Base-by-base conservation (phyloP, 2,888 invertebrate genomes). In the Heliconius hortense region DNA sequence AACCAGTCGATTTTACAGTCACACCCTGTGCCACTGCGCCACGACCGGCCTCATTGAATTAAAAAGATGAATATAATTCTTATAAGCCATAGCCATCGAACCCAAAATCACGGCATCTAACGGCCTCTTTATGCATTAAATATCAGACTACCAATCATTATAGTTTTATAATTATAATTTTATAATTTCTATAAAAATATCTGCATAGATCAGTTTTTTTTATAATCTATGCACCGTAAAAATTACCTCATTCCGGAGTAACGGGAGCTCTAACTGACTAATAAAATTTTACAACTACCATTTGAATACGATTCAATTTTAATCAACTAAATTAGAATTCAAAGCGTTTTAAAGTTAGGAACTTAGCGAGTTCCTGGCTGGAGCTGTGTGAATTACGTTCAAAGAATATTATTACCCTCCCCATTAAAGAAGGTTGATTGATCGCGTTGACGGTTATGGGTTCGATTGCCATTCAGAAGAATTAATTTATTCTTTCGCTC, bases 281-380 rank as follows among this genome's bases (percentile, higher is more conserved):
- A 71, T 71, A 71, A 71, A 71, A 71, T 71, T 71, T 71, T 62
- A 60, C 60, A 60, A 71, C 71, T 43, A 39, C 62, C 71, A 71
- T 71, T 71, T 71, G 59, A 71, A 71, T 71, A 13, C 71, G 71
- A 43, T 71, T 60, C 39, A 71, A 39, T 71, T 69, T 74, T 69
- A 74, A 74, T 74, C 73, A 73, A 73, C 59, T 24, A 73, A 73
- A 73, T 73, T 43, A 73, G 59, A 73, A 26, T 35, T 73, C 43
- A 39, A 59, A 67, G 39, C 59, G 64, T 24, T 72, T 60, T 43
- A 63, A 73, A 64, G 26, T 67, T 56, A 31, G 24, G 10, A 69
- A 69, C 31, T 69, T 69, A 35, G 24, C 56, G 35, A 56, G 31
- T 69, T 69, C 69, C 56, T 69, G 53, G 15, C 10, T 69, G 53